Evolutionary conservation across 2,888 invertebrate species (phyloP).

Genomic region (Chrysotoxum bicinctum): DNA sequence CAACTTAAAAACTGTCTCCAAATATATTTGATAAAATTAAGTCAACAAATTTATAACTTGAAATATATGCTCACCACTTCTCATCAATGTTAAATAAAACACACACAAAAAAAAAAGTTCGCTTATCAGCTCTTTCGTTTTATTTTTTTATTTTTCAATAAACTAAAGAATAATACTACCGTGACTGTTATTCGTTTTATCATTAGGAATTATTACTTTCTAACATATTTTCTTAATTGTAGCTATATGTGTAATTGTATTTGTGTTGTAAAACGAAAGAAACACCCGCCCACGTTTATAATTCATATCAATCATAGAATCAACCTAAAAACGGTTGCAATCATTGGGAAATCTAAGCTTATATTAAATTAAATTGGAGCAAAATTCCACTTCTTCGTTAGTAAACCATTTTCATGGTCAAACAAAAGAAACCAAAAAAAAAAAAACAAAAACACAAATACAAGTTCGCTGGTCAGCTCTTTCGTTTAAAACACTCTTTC

Average conservation of each 20-base stretch:
- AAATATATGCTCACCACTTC: background rate
- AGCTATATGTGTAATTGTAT: background rate
- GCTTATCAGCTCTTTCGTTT: slow-evolving; percentile 47
- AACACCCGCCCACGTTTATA: background rate
- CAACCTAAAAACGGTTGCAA: background rate
- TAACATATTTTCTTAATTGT: background rate
- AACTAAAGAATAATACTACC: too few species aligned
- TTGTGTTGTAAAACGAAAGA: background rate
- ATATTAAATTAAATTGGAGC: background rate
- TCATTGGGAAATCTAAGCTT: background rate
- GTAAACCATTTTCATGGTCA: slow-evolving; percentile 5
- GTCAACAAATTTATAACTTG: too few species aligned
- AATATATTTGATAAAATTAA: too few species aligned
- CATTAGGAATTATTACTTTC: background rate
- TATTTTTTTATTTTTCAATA: background rate
- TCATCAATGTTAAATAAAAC: background rate
- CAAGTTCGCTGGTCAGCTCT: slow-evolving; percentile 54
- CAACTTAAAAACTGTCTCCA: too few species aligned
- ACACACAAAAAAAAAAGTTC: slow-evolving; percentile 31
- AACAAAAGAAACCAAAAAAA: background rate
- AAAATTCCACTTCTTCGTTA: background rate
- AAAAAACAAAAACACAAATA: background rate
- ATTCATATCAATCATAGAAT: background rate
- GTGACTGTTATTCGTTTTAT: background rate
- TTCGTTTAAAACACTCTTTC: background rate